phyloP scores from a whole-genome alignment of 2,797 vertebrate species.

The Channallabes apus region DNA sequence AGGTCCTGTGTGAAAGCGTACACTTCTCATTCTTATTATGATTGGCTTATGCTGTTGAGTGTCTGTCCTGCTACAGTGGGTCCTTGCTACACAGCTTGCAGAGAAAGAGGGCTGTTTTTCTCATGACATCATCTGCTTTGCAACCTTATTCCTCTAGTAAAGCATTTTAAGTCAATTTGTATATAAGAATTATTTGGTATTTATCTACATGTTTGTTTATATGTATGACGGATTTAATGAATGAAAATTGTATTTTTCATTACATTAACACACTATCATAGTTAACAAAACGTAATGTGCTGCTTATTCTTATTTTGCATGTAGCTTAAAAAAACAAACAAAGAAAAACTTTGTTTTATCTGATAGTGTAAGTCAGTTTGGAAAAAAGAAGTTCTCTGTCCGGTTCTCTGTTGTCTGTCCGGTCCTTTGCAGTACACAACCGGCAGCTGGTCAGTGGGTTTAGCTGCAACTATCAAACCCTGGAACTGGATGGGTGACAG shows the following conservation, averaged over 20 bases:
- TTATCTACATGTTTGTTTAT: not conserved
- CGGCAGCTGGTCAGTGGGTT: slow-evolving; percentile 80
- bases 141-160: not conserved
- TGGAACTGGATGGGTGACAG: slow-evolving; percentile 34
- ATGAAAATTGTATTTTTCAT: not conserved
- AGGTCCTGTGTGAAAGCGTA: slow-evolving; percentile 51
- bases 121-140: slow-evolving; percentile 51
- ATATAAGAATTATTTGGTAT: not conserved
- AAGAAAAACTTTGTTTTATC: slow-evolving; percentile 25
- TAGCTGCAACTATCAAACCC: slow-evolving; percentile 64
- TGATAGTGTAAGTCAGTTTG: slow-evolving; percentile 31
- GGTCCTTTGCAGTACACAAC: slow-evolving; percentile 58
- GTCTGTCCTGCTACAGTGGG: slow-evolving; percentile 47
- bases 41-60: slow-evolving; percentile 53
- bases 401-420: slow-evolving; percentile 30
- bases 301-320: not conserved
- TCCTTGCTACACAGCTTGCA: slow-evolving; percentile 1
- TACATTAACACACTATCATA: not conserved
- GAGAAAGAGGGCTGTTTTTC: slow-evolving; percentile 40
- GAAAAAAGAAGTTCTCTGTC: slow-evolving; percentile 8
- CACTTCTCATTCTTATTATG: slow-evolving; percentile 55
- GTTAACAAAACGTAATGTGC: not conserved
- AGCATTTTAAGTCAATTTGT: not conserved
- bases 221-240: not conserved
- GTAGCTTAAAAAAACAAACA: not conserved